Base-by-base conservation (phyloP, 2,797 vertebrate genomes). In the Hyperoplus immaculatus region DNA sequence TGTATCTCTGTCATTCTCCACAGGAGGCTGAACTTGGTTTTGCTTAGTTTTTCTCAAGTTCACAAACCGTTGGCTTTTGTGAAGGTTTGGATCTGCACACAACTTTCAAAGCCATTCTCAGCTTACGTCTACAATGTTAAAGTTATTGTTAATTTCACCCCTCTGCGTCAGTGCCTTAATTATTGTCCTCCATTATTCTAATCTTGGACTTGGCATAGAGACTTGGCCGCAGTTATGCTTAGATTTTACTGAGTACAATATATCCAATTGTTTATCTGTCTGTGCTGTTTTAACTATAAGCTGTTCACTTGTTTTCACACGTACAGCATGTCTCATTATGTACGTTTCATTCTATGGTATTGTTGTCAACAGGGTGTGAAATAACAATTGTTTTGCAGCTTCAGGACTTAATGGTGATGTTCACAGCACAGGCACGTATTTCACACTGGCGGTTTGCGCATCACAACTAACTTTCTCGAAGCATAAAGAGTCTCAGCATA, bases 361-460 rank as follows among this genome's bases (percentile, higher is more conserved):
- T 59, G 14, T 38, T 14, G 10, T 81, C 4, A 29, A 57, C 7
- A 6, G 12, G 0, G 8, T 57, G 39, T 46, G 16, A 62, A 64
- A 63, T 21, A 42, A 63, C 16, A 57, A 29, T 9, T 45, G 41
- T 59, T 73, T 69, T 63, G 21, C 51, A 68, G 74, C 62, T 53
- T 36, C 16, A 68, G 45, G 39, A 51, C 65, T 76, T 81, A 75
- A 82, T 82, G 86, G 72, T 75, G 74, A 85, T 81, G 66, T 80
- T 81, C 74, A 73, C 66, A 65, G 47, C 75, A 74, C 45, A 72
- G 66, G 68, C 54, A 56, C 58, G 71, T 82, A 65, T 64, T 65
- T 72, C 69, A 69, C 56, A 0, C 18, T 16, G 61, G 21, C 3
- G 11, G 29, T 64, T 50, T 50, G 53, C 8, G 55, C 59, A 71